phyloP scores from a whole-genome alignment of 2,113 vertebrate species.

The Xerus inauris region DNA sequence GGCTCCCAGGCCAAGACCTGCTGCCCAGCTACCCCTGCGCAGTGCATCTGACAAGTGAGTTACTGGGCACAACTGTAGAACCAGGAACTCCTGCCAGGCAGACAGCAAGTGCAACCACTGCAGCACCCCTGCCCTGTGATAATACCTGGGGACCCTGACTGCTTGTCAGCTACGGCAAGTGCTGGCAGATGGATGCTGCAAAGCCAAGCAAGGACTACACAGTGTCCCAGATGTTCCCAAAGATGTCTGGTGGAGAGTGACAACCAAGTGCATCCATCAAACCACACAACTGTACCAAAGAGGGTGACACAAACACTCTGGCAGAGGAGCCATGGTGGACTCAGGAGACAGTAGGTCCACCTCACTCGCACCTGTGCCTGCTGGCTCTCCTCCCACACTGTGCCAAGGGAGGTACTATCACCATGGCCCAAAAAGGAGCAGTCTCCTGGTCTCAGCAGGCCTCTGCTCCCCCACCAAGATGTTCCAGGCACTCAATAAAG shows the following conservation, averaged over 20 bases:
- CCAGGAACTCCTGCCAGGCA: not conserved
- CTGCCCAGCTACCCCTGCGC: not conserved
- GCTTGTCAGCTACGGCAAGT: too few species aligned
- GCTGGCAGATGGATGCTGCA: not conserved
- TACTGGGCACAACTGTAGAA: not conserved
- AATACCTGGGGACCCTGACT: not conserved
- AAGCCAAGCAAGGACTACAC: not conserved
- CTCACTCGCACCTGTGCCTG: not conserved
- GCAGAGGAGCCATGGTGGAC: too few species aligned
- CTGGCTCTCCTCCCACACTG: too few species aligned
- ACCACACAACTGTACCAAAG: not conserved
- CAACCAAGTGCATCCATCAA: not conserved
- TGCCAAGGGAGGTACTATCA: too few species aligned
- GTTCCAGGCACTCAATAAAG: too few species aligned
- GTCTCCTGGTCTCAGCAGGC: too few species aligned
- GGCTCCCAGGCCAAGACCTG: not conserved
- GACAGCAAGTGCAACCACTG: not conserved
- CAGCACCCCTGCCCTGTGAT: not conserved
- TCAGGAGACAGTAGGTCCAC: not conserved
- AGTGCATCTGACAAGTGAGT: too few species aligned
- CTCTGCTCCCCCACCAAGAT: too few species aligned
- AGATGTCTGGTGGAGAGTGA: not conserved
- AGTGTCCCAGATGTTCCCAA: not conserved
- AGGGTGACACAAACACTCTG: not conserved
- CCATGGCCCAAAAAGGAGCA: too few species aligned